Evolutionary conservation across 2,113 vertebrate species (phyloP), one percentile per base, ranked within the genome.

Genomic region (Ranitomeya imitator): DNA sequence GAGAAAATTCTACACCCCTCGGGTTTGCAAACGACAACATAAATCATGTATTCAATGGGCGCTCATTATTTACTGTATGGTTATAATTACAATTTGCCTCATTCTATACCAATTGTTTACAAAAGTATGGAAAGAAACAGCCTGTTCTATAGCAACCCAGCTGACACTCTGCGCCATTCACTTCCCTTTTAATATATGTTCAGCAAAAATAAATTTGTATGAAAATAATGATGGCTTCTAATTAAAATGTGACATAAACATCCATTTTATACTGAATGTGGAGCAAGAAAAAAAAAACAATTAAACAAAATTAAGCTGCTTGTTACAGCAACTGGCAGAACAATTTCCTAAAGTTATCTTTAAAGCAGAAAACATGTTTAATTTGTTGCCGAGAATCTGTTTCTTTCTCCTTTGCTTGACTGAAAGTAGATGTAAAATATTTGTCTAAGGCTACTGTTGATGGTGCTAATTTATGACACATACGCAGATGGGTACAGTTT

Each of bases 171-270:
- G 76, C 37, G 51, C 51, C 77, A 80, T 71, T 81, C 77, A 87
- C 15, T 54, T 71, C 77, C 52, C 59, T 67, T 86, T 83, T 88
- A 31, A 16, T 77, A 60, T n/a, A 88, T 52, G 45, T 88, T 67
- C 37, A 77, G 87, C 84, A 84, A 65, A 84, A 88, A 84, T 84
- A 83, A 83, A 88, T 88, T 83, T 54, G 57, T 78, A 83, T 77
- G 87, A 82, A 88, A 88, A 83, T 37, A 77, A 88, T 45, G 59
- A 76, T 55, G 59, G 80, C 19, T 51, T 55, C 77, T 87, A 87
- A 87, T 87, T 87, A 87, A 69, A 87, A 87, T 80, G 86, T 71
- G 77, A 80, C 86, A 86, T 86, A 87, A 87, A 87, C 86, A 87
- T 71, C 51, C 77, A 69, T 79, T 87, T 87, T 87, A 45, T 69